Percentiles rank a stretch among this genome's conserved stretches.
Evolutionary conservation across 1,140 invertebrate genomes (phyloP).

Genomic region (Nasonia giraulti): DNA sequence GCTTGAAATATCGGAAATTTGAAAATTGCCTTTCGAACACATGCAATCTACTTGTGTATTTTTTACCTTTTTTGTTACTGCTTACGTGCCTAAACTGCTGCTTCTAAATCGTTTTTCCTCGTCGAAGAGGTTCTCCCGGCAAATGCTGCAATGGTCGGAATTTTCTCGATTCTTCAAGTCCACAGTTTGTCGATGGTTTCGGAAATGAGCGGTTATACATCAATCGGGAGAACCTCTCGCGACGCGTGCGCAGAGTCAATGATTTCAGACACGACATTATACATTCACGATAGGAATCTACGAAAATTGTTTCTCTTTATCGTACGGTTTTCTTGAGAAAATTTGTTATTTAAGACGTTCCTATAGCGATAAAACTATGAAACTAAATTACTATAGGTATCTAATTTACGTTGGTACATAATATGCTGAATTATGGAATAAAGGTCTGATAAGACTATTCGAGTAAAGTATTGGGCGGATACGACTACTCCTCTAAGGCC

Average conservation of each 20-base stretch:
- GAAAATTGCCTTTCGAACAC: constrained; percentile 33
- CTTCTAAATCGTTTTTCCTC: background rate
- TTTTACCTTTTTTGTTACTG: constrained; percentile 13
- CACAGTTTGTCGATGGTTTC: background rate
- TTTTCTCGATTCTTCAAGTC: background rate
- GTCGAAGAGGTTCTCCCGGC: constrained; percentile 10
- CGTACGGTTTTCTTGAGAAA: constrained; percentile 17
- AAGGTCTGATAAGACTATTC: constrained; percentile 57
- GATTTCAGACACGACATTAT: constrained; percentile 14
- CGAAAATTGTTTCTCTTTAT: constrained; percentile 21
- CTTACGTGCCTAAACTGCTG: constrained; percentile 27
- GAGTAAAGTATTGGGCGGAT: constrained; percentile 72
- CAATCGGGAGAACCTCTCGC: constrained; percentile 3
- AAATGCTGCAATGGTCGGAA: background rate
- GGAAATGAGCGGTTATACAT: background rate
- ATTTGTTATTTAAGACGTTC: constrained; percentile 49
- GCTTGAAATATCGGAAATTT: constrained; percentile 21
- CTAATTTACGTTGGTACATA: constrained; percentile 54
- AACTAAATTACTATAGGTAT: constrained; percentile 66
- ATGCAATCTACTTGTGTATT: constrained; percentile 39
- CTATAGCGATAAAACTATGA: constrained; percentile 61
- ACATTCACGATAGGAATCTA: constrained; percentile 49
- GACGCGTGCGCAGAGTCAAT: background rate
- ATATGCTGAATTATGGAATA: constrained; percentile 61
- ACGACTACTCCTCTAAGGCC: constrained; percentile 73